Base-by-base conservation (phyloP, 1,140 invertebrate species). In the Drosophila leontia region DNA sequence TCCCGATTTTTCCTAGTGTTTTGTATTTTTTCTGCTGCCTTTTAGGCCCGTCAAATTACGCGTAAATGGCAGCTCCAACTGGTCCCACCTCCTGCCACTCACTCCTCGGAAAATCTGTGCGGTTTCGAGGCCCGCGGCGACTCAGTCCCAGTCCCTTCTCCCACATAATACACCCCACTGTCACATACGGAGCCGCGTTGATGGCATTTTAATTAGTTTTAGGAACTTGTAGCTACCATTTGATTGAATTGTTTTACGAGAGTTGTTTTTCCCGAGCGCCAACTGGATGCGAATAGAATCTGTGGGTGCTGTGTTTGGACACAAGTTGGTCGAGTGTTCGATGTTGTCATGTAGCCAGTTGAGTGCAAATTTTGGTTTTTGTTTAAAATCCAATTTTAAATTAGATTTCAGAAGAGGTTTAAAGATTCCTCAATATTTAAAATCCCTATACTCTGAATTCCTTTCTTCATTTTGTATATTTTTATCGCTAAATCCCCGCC, bases 191-290 rank as follows among this genome's bases (percentile, higher is more conserved):
- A 59, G 65, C 51, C 76, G 48, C 79, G 84, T 80, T 88, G 84
- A 88, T 88, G 84, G 84, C 84, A 90, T 88, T 88, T 88, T 88
- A 88, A 88, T 88, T 88, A 88, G 84, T 88, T 88, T 88, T 81
- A 88, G 85, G 77, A 88, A 88, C 84, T 88, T 88, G 85, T 88
- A 84, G 84, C 84, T 63, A 53, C 75, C 79, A 82, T 81, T 88
- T 88, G 85, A 88, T 88, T 88, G 84, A 88, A 88, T 84, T 90
- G 80, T 82, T 82, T 68, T 75, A 56, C 39, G 34, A 68, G 63
- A 68, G 63, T 63, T 48, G 58, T 26, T 69, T 70, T 69, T 67
- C 51, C 51, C 39, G 35, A 23, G 44, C 1, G 44, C 4, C n/a
- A 15, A 7, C 17, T 11, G 35, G 58, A 17, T 23, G 29, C 29